Conservation (phyloP, 2,888 invertebrate genomes). For the Pediacus dermestoides region DNA sequence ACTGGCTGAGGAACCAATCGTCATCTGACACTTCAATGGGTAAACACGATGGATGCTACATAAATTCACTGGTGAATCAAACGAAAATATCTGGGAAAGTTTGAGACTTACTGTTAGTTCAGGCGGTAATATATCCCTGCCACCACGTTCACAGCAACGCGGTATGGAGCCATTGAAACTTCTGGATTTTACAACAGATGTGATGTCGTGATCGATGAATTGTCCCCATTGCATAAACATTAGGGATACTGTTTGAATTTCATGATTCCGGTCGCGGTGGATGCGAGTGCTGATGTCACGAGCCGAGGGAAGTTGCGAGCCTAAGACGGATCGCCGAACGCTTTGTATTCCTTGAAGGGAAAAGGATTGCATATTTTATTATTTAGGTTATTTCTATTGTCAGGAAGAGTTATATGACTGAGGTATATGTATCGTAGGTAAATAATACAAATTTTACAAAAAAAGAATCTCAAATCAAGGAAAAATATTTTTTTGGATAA, state of each 20-base stretch:
- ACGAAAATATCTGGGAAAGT: not conserved
- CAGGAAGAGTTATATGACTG: too few relatives aligned
- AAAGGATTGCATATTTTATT: constrained; percentile 3
- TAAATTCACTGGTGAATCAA: constrained; percentile 17
- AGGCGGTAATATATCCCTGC: constrained; percentile 57
- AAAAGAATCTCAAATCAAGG: too few relatives aligned
- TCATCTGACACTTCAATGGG: constrained; percentile 71
- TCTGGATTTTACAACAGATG: constrained; percentile 71
- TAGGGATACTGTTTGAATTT: constrained; percentile 66
- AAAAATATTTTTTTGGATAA: too few relatives aligned
- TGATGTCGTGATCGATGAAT: constrained; percentile 84
- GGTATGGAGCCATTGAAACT: constrained; percentile 78
- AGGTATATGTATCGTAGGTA: too few relatives aligned
- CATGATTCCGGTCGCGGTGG: constrained; percentile 62
- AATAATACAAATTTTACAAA: too few relatives aligned
- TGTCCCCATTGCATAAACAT: constrained; percentile 92
- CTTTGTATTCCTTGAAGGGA: constrained; percentile 48
- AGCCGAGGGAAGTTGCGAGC: constrained; percentile 66
- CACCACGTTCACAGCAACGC: constrained; percentile 67
- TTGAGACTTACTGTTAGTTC: constrained; percentile 57
- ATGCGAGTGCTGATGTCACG: constrained; percentile 68
- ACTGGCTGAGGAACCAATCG: constrained; percentile 69
- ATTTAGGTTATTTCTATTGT: constrained; percentile 3
- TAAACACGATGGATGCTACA: constrained; percentile 80
- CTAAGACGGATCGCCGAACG: constrained; percentile 58